Evolutionary conservation across 1,140 invertebrate genomes (phyloP).

Genomic region (Atta texana): DNA sequence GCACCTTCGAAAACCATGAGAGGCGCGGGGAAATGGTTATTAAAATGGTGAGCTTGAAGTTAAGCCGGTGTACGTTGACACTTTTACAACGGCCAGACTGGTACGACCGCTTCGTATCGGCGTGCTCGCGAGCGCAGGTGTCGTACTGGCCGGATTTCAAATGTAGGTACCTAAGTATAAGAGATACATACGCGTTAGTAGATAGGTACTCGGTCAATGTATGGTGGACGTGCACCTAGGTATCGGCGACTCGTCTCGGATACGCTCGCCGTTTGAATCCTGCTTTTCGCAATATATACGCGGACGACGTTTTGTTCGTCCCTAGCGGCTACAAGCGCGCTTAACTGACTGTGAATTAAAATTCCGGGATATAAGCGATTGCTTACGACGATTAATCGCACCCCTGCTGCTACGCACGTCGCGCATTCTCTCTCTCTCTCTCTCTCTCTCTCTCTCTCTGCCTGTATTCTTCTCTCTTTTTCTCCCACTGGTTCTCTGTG

Average conservation of each 20-base stretch:
- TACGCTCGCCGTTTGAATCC: conserved; percentile 63
- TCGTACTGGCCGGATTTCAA: conserved; percentile 52
- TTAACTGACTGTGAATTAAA: conserved; percentile 78
- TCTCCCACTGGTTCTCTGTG: conserved; percentile 21
- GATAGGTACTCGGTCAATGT: conserved; percentile 2
- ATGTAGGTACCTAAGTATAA: conserved; percentile 6
- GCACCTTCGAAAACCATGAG: conserved; percentile 37
- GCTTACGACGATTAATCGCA: conserved; percentile 80
- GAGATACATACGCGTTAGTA: background rate
- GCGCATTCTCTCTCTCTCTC: background rate
- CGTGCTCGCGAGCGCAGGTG: conserved; percentile 58
- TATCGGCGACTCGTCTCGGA: conserved; percentile 48
- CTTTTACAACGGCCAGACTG: conserved; percentile 58
- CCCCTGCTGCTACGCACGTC: conserved; percentile 74
- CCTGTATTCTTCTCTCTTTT: background rate
- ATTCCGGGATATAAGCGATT: conserved; percentile 78
- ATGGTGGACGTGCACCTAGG: conserved; percentile 28
- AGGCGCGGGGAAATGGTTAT: conserved; percentile 9
- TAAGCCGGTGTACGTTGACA: conserved; percentile 48
- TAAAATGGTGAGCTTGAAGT: conserved; percentile 16
- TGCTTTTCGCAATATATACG: conserved; percentile 67
- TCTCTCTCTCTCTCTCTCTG: conserved; percentile 4
- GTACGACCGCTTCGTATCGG: conserved; percentile 63
- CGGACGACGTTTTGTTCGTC: conserved; percentile 72
- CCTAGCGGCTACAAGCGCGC: conserved; percentile 69